Conservation (phyloP, 2,113 vertebrate species). For the Heterotilapia buettikoferi region DNA sequence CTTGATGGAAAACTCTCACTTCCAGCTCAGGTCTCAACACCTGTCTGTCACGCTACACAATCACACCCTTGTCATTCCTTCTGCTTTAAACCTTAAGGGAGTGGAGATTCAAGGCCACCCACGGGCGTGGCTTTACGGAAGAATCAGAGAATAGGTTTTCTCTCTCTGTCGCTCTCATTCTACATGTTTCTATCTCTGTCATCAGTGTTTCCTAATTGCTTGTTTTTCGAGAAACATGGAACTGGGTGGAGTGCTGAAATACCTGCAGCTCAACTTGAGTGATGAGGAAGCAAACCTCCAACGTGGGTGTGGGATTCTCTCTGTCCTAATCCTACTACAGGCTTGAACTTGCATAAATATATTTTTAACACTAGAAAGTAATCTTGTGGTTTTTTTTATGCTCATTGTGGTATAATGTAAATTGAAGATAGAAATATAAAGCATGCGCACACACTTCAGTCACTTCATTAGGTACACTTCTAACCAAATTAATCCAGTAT, state of each 20-base stretch:
- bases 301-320: not conserved
- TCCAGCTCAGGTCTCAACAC: not conserved
- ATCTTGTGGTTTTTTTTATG: not conserved
- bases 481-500: not conserved
- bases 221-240: not conserved
- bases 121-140: slow-evolving; percentile 78
- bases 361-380: not conserved
- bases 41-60: slow-evolving; percentile 2
- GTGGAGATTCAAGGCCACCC: slow-evolving; percentile 74
- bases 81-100: slow-evolving; percentile 71
- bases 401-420: not conserved
- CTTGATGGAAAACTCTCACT: not conserved
- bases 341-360: not conserved
- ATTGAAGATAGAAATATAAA: not conserved
- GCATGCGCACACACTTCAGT: not conserved
- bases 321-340: not conserved
- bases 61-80: slow-evolving; percentile 25
- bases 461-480: not conserved
- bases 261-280: slow-evolving; percentile 28
- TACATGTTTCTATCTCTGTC: not conserved
- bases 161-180: not conserved
- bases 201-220: not conserved
- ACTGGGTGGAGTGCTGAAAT: slow-evolving; percentile 29
- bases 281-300: not conserved
- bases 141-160: slow-evolving; percentile 16